Evolutionary conservation across 2,797 vertebrate species (phyloP), one percentile per base, ranked within the genome.

Genomic region (Sebastes jordani): DNA sequence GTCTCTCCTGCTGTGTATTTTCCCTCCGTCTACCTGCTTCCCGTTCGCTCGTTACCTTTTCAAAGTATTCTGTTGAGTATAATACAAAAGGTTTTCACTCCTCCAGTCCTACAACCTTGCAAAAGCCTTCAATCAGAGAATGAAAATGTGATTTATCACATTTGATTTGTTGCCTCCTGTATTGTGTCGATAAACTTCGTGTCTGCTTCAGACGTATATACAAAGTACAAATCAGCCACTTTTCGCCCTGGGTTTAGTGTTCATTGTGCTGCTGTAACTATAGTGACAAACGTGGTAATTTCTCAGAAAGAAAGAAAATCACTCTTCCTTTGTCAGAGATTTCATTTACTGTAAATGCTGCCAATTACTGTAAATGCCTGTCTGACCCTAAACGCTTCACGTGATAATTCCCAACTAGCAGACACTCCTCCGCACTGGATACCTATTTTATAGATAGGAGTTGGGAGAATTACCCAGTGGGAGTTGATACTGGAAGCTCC

Each of bases 211-310:
- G 38, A 71, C 32, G 20, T 73, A 55, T 30, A 30, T 3, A 61
- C 36, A 1, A 60, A 46, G 54, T 52, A 71, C 62, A 86, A 82
- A 86, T 81, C 85, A 78, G 61, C 66, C 23, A 11, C 36, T 74
- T 78, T 38, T 65, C 52, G 78, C 49, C 42, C 70, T 60, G 10
- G 11, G 49, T 18, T 72, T 36, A 11, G 20, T 59, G 58, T 68
- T 75, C 78, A 80, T 71, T 84, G 72, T 82, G 71, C 74, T 78
- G 71, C 68, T 71, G 87, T 92, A 88, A 87, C 91, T 91, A 90
- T 92, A 79, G 92, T 78, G 91, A 93, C 90, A 86, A 83, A 89
- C 67, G 42, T 75, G 62, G 82, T 56, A 63, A 87, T 90, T 91
- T 84, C 55, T 83, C 67, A 23, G 78, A 88, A 84, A 83, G 79